Evolutionary conservation across 2,113 vertebrate species (phyloP), one percentile per base, ranked within the genome.

Genomic region (Passerina amoena): DNA sequence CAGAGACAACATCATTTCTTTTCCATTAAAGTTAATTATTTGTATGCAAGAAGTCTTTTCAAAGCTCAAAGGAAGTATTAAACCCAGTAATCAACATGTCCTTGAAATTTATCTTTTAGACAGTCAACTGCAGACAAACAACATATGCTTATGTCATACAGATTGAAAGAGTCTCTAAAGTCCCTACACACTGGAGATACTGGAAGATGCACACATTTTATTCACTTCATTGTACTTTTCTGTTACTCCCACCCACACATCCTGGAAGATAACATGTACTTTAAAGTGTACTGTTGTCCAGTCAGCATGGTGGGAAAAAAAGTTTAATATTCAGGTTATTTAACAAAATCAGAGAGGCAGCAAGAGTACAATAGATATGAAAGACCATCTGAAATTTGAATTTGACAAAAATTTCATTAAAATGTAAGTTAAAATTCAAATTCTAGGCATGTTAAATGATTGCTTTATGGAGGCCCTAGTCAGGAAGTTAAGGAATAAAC

Each of bases 11-110:
- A 56, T 94, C 15, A 68, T 92, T 94, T 94, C 20, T 86, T 91
- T 91, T 88, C 60, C 82, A 94, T 88, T 82, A 68, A 84, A 88
- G 60, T 81, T 86, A 91, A 92, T 95, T 92, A 85, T 89, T 94
- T 94, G 50, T 59, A 93, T 78, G 63, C 54, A 95, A 86, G 53
- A 33, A 86, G 28, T 63, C 28, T 96, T 66, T 89, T 60, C 30
- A 79, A 88, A 91, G 42, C 82, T 94, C 61, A 78, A 64, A 82
- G 59, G 60, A 70, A 73, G 28, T 86, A 77, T 79, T 83, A 86
- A 94, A 69, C 8, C 12, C 42, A 64, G 51, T 87, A 88, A 92
- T 89, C 86, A 90, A 66, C 44, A 37, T 31, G 37, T 33, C n/a
- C 51, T 77, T 21, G 31, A 64, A 90, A 71, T 50, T 27, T 50